Percentiles rank a stretch among this genome's conserved stretches.
phyloP scores from a whole-genome alignment of 2,113 vertebrate genomes.

The Solenodon paradoxus region DNA sequence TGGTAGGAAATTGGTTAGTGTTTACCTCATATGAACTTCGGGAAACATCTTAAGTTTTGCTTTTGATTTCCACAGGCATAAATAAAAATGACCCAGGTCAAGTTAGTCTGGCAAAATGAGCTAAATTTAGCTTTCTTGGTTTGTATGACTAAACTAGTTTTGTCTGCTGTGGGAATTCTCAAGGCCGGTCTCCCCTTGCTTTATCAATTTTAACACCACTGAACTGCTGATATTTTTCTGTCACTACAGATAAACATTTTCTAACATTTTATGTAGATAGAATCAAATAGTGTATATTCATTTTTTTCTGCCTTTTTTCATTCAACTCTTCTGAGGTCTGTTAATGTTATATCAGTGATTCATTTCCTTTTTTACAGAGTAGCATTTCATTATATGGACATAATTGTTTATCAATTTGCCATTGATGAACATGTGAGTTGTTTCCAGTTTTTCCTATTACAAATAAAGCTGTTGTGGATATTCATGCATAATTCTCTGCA shows the following conservation, averaged over 20 bases:
- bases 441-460: background rate
- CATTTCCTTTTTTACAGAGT: background rate
- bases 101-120: background rate
- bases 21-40: background rate
- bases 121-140: background rate
- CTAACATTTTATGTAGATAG: background rate
- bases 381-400: background rate
- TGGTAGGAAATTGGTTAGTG: background rate
- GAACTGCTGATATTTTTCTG: background rate
- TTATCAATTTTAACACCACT: background rate
- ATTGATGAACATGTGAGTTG: background rate
- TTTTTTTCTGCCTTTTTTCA: background rate
- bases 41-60: background rate
- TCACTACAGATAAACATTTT: background rate
- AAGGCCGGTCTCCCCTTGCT: background rate
- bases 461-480: background rate
- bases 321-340: background rate
- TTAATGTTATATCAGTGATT: background rate
- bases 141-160: background rate
- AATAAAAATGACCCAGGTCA: background rate
- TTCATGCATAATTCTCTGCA: background rate
- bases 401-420: background rate
- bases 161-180: background rate
- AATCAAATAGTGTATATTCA: background rate
- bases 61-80: background rate